phyloP scores from a whole-genome alignment of 2,797 vertebrate genomes.

The Crypturellus tataupa region DNA sequence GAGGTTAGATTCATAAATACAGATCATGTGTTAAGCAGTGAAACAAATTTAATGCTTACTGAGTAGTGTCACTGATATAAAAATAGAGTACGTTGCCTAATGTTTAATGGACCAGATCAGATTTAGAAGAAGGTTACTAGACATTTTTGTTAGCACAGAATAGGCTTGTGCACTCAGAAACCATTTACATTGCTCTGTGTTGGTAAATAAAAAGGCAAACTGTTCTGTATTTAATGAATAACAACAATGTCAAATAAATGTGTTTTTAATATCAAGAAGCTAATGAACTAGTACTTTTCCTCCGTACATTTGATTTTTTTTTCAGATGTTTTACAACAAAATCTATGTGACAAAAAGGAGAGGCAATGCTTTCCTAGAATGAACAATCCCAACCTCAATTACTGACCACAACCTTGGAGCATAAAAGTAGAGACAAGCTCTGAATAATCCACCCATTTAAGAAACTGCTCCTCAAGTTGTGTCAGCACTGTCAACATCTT shows the following conservation, averaged over 20 bases:
- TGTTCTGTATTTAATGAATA: not conserved
- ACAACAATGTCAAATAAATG: not conserved
- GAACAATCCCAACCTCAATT: not conserved
- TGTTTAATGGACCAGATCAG: not conserved
- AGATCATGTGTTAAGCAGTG: constrained; percentile 43
- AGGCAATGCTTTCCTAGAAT: not conserved
- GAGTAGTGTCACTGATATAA: constrained; percentile 55
- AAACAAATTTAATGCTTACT: constrained; percentile 55
- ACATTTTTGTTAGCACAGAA: constrained; percentile 9
- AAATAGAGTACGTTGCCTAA: constrained; percentile 56
- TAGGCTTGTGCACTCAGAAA: not conserved
- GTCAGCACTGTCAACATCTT: not conserved
- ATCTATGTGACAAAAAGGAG: not conserved
- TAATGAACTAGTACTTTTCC: not conserved
- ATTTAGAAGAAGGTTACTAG: constrained; percentile 27
- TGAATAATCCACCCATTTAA: not conserved
- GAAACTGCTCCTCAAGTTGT: not conserved
- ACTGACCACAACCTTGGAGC: not conserved
- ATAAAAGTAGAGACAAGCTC: not conserved
- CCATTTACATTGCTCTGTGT: not conserved
- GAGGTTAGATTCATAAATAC: constrained; percentile 62
- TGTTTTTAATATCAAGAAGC: not conserved
- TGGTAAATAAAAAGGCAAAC: not conserved
- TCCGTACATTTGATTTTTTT: not conserved
- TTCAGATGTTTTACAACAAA: fast-evolving